Percentiles rank a stretch among this genome's conserved stretches.
Evolutionary conservation across 1,140 invertebrate genomes (phyloP).

Genomic region (Drosophila ironensis): DNA sequence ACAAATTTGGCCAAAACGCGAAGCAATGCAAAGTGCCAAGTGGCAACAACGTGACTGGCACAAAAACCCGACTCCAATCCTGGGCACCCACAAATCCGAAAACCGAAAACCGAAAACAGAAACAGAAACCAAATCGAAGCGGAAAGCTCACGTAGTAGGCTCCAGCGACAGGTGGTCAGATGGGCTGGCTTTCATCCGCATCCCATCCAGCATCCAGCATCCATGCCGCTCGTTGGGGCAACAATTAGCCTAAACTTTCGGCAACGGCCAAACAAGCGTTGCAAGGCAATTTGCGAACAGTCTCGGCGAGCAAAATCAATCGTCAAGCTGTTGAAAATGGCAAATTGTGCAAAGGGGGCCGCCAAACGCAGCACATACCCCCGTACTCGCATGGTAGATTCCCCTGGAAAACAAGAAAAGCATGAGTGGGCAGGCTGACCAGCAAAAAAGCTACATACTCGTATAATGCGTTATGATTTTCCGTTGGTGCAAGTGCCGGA

Average conservation of each 20-base stretch:
- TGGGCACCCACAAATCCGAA: slow-evolving; percentile 34
- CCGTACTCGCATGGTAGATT: slow-evolving; percentile 23
- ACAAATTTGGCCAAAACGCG: slow-evolving; percentile 21
- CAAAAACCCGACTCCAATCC: slow-evolving; percentile 28
- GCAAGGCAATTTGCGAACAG: slow-evolving; percentile 61
- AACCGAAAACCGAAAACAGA: slow-evolving; percentile 8
- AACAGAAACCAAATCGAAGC: slow-evolving; percentile 23
- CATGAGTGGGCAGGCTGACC: slow-evolving; percentile 24
- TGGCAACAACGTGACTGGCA: slow-evolving; percentile 74
- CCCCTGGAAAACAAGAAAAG: slow-evolving; percentile 24
- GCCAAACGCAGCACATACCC: slow-evolving; percentile 26
- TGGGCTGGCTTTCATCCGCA: slow-evolving; percentile 43
- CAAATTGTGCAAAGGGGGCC: slow-evolving; percentile 64
- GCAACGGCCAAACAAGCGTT: slow-evolving; percentile 55
- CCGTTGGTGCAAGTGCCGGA: slow-evolving; percentile 59
- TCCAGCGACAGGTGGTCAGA: slow-evolving; percentile 68
- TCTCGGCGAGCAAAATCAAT: slow-evolving; percentile 62
- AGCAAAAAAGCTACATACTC: not conserved
- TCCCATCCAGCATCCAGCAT: slow-evolving; percentile 8
- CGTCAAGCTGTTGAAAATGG: slow-evolving; percentile 74
- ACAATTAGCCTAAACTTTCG: slow-evolving; percentile 75
- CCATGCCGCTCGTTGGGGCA: slow-evolving; percentile 60
- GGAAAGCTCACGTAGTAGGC: slow-evolving; percentile 27
- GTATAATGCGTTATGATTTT: slow-evolving; percentile 74
- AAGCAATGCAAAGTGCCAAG: slow-evolving; percentile 64